Evolutionary conservation across 1,140 invertebrate species (phyloP).

Genomic region (Paraescarpia echinospica): DNA sequence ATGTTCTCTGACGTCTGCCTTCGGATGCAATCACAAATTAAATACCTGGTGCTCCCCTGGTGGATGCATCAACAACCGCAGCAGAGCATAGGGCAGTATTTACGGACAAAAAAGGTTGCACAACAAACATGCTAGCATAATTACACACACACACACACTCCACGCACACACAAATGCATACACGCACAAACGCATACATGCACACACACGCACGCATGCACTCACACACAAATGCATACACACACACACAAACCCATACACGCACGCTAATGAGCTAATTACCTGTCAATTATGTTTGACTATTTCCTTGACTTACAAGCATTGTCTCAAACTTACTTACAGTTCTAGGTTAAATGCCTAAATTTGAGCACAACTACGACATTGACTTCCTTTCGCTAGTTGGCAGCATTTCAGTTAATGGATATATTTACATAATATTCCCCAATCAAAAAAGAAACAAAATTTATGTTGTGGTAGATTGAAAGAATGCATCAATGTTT

Average conservation of each 20-base stretch:
- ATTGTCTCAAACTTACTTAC: no score
- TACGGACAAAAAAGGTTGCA: not conserved
- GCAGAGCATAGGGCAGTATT: not conserved
- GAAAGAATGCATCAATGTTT: not conserved
- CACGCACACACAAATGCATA: no score
- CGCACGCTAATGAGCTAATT: not conserved
- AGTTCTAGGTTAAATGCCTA: no score
- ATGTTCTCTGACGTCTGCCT: not conserved
- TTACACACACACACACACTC: no score
- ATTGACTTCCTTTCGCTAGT: not conserved
- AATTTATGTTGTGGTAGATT: not conserved
- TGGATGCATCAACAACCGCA: not conserved
- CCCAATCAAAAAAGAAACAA: not conserved
- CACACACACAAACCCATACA: no score
- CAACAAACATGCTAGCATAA: no score
- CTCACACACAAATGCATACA: no score
- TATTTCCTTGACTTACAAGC: no score
- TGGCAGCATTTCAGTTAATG: not conserved
- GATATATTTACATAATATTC: no score
- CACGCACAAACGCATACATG: no score
- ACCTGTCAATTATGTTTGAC: no score
- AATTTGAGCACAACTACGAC: not conserved
- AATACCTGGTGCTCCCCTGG: not conserved
- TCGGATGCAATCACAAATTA: not conserved
- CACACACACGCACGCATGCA: no score